Evolutionary conservation across 2,797 vertebrate species (phyloP).

Genomic region (Aeoliscus strigatus): DNA sequence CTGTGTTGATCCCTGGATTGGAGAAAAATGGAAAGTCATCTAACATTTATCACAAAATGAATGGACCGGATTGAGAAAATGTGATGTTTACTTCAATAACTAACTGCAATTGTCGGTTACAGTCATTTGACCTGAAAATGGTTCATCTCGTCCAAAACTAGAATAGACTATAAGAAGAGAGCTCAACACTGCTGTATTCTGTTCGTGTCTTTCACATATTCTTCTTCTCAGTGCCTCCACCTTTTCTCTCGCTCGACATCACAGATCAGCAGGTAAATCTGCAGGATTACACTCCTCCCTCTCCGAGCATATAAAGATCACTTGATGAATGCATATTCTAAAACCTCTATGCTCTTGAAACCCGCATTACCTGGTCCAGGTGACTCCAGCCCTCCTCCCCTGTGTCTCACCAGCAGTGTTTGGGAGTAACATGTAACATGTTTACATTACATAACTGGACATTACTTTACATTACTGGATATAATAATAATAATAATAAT

Average conservation of each 20-base stretch:
- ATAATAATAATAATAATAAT: too few relatives aligned
- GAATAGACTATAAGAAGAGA: conserved; percentile 14
- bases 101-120: too few relatives aligned
- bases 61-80: too few relatives aligned
- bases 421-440: too few relatives aligned
- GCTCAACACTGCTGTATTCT: conserved; percentile 5
- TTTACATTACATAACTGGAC: too few relatives aligned
- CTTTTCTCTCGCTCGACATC: conserved; percentile 24
- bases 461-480: too few relatives aligned
- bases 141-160: too few relatives aligned
- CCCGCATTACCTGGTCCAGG: conserved; percentile 8
- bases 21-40: too few relatives aligned
- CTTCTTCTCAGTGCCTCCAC: conserved; percentile 24
- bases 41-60: too few relatives aligned
- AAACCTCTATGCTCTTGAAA: conserved; percentile 15
- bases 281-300: conserved; percentile 36
- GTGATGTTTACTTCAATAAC: too few relatives aligned
- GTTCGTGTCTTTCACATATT: conserved; percentile 3
- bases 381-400: not conserved
- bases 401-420: not conserved
- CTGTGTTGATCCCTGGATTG: too few relatives aligned
- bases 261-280: conserved; percentile 42
- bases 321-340: conserved; percentile 35
- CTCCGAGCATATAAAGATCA: conserved; percentile 14
- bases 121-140: too few relatives aligned